Evolutionary conservation across 2,888 invertebrate species (phyloP).

Genomic region (Perdita meconis): DNA sequence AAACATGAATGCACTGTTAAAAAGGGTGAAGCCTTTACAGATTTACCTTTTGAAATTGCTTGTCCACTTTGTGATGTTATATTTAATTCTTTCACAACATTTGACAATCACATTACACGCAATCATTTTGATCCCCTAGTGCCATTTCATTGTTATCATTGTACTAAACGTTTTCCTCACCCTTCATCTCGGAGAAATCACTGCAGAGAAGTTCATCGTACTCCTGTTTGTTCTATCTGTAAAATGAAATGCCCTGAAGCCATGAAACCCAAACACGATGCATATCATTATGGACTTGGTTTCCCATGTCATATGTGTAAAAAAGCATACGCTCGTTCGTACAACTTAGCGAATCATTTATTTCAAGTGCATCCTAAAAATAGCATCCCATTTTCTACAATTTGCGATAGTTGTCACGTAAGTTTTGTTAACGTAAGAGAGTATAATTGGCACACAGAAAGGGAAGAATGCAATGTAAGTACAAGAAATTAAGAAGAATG

Average conservation of each 20-base stretch:
- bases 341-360: neutral
- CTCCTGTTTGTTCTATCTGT: conserved; percentile 61
- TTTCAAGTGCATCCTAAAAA: neutral
- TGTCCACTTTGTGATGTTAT: conserved; percentile 64
- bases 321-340: conserved; percentile 64
- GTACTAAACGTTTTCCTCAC: conserved; percentile 67
- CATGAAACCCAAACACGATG: conserved; percentile 64
- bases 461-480: neutral
- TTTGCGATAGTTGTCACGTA: neutral
- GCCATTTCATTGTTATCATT: conserved; percentile 72
- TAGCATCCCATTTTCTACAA: neutral
- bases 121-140: conserved; percentile 62
- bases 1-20: conserved; percentile 68
- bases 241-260: conserved; percentile 29
- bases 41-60: conserved; percentile 51
- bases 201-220: conserved; percentile 61
- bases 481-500: too few species aligned
- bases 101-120: conserved; percentile 71
- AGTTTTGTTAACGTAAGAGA: neutral
- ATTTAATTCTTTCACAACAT: conserved; percentile 57
- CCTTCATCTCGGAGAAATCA: conserved; percentile 62
- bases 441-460: neutral
- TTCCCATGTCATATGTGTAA: conserved; percentile 78
- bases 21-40: conserved; percentile 37
- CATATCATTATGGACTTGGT: conserved; percentile 78